These are phyloP conservation scores for Malurus alboscapulatus DNA, from an alignment of 2,113 vertebrate species.

Conservation along the genomic window DNA sequence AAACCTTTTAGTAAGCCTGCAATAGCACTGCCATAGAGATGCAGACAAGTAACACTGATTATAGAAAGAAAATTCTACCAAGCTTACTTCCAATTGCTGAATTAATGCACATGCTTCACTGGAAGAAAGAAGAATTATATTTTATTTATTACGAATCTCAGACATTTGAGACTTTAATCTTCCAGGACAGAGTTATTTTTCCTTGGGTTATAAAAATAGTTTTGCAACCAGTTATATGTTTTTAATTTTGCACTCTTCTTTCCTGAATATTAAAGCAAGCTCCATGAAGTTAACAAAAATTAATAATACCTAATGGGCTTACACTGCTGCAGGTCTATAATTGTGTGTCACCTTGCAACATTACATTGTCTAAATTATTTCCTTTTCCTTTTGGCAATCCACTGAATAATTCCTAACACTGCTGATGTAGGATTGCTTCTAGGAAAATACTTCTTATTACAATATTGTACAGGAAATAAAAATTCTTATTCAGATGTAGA, in stretches of 20 bases:
- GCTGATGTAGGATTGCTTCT: conserved; percentile 39
- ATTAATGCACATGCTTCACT: background rate
- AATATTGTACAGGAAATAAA: background rate
- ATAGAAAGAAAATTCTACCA: background rate
- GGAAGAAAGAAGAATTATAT: background rate
- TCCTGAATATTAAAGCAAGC: background rate
- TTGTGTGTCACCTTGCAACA: conserved; percentile 21
- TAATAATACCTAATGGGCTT: conserved; percentile 42
- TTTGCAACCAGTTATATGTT: background rate
- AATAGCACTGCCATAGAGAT: background rate
- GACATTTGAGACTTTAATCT: background rate
- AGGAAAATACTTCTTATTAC: conserved; percentile 53
- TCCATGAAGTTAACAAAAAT: conserved; percentile 31
- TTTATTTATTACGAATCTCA: background rate
- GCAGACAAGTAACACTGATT: background rate
- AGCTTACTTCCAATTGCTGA: background rate
- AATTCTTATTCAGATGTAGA: background rate
- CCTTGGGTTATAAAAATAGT: background rate
- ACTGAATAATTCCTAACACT: conserved; percentile 25
- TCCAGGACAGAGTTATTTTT: background rate
- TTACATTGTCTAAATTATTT: conserved; percentile 58
- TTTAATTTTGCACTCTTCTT: background rate
- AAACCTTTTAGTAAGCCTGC: background rate
- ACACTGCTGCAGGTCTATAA: background rate
- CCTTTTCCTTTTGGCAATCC: conserved; percentile 25